phyloP scores from a whole-genome alignment of 2,797 vertebrate species.

The Xerus rutilus region DNA sequence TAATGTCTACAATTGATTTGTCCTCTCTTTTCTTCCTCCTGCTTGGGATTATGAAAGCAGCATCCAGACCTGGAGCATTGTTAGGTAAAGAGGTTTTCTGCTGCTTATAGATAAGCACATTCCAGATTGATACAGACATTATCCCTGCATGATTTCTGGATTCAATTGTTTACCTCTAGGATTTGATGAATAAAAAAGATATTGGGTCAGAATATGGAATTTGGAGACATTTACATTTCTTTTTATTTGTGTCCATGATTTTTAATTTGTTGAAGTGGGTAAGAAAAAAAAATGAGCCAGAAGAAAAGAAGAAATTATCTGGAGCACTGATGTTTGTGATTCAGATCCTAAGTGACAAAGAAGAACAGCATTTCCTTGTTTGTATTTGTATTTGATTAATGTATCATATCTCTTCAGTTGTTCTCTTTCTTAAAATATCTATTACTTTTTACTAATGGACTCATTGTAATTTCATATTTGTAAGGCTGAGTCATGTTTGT shows the following conservation, averaged over 20 bases:
- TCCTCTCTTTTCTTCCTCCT: not conserved
- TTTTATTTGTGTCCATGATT: not conserved
- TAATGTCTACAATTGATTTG: not conserved
- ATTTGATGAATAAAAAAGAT: not conserved
- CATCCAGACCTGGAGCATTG: not conserved
- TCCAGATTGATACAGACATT: not conserved
- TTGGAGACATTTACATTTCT: not conserved
- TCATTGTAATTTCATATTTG: not conserved
- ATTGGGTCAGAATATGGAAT: not conserved
- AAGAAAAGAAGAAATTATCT: not conserved
- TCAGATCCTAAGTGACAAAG: not conserved
- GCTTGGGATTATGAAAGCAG: not conserved
- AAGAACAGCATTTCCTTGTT: not conserved
- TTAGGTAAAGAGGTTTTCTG: not conserved
- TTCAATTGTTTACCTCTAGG: not conserved
- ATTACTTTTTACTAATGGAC: not conserved
- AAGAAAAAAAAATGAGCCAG: not conserved
- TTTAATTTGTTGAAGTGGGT: conserved; percentile 1
- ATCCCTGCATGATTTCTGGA: not conserved
- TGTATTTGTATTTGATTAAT: not conserved
- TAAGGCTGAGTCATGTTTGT: not conserved
- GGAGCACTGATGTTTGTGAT: not conserved
- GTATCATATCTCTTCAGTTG: not conserved
- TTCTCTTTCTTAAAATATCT: not conserved
- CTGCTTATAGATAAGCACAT: not conserved